These are phyloP conservation scores for Penaeus japonicus DNA, from an alignment of 1,140 invertebrate species.

Conservation along the genomic window DNA sequence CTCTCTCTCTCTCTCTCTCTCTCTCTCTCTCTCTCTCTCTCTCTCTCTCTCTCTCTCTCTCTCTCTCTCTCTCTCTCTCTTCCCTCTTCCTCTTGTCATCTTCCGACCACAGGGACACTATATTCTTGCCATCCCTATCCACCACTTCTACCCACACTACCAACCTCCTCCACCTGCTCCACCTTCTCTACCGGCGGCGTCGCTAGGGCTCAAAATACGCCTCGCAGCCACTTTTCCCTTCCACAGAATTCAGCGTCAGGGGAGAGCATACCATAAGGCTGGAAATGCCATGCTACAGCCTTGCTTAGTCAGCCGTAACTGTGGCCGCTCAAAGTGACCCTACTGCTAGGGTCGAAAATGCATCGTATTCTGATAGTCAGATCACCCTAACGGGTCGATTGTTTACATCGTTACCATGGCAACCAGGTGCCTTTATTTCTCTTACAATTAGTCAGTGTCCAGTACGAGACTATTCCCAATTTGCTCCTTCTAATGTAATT, in stretches of 20 bases:
- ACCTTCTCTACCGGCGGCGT: neutral
- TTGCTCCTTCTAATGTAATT: slow-evolving; percentile 34
- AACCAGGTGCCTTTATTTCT: slow-evolving; percentile 38
- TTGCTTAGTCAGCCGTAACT: neutral
- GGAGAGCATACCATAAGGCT: neutral
- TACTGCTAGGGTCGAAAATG: slow-evolving; percentile 20
- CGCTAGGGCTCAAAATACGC: neutral
- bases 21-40: neutral
- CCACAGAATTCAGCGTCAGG: neutral
- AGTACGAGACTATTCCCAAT: slow-evolving; percentile 37
- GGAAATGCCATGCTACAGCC: neutral
- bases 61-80: neutral
- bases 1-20: neutral
- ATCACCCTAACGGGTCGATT: slow-evolving; percentile 24
- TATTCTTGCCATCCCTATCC: neutral
- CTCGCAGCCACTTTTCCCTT: neutral
- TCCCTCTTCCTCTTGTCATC: neutral
- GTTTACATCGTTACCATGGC: slow-evolving; percentile 37
- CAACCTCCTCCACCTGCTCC: neutral
- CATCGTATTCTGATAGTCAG: neutral
- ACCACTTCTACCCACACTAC: neutral
- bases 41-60: neutral
- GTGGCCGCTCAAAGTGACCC: neutral
- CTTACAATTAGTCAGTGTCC: slow-evolving; percentile 40
- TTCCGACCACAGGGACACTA: neutral